Percentiles rank a stretch among this genome's conserved stretches.
phyloP scores from a whole-genome alignment of 2,888 invertebrate species.

The Sussaba pulchella region DNA sequence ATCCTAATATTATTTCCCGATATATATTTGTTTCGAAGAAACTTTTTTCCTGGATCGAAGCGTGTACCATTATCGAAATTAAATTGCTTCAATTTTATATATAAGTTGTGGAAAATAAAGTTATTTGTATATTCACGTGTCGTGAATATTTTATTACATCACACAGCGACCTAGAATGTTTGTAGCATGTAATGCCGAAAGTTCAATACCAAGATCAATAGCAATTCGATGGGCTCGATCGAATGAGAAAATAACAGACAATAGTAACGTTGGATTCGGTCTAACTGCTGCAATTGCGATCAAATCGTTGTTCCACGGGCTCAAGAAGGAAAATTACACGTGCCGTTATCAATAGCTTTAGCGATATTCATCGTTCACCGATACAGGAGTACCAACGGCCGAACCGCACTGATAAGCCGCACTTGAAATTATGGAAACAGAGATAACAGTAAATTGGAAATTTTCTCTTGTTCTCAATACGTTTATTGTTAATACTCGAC shows the following conservation, averaged over 20 bases:
- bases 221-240: slow-evolving; percentile 37
- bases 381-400: no score
- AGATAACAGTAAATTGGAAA: background rate
- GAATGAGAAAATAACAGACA: background rate
- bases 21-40: background rate
- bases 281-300: background rate
- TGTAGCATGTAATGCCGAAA: no score
- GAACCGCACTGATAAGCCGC: slow-evolving; percentile 2
- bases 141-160: slow-evolving; percentile 50
- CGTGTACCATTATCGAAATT: background rate
- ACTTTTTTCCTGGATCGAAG: background rate
- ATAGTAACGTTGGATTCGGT: background rate
- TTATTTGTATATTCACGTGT: slow-evolving; percentile 23
- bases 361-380: slow-evolving; percentile 9
- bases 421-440: background rate
- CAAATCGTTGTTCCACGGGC: background rate
- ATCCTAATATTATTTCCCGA: no score
- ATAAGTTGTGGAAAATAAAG: background rate
- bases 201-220: slow-evolving; percentile 64
- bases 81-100: background rate
- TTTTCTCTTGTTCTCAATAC: slow-evolving; percentile 3
- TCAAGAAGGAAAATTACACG: background rate
- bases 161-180: no score
- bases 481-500: background rate
- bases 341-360: slow-evolving; percentile 6